Percentiles rank a stretch among this genome's conserved stretches.
Evolutionary conservation across 2,888 invertebrate genomes (phyloP).

Genomic region (Agonum fuliginosum): DNA sequence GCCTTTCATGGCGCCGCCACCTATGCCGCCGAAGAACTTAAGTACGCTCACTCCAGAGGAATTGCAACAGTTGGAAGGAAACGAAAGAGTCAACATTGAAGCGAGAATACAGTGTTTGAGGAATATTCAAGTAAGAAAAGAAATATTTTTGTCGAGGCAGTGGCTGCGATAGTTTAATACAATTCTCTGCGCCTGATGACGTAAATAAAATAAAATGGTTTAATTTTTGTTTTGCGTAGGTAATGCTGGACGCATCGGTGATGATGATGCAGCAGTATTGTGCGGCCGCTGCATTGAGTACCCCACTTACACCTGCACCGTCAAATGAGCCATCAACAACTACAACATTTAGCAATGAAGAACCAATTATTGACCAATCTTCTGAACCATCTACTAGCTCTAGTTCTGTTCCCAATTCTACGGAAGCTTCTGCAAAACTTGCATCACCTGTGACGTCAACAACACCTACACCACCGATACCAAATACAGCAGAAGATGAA

Average conservation of each 20-base stretch:
- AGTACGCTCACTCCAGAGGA: conserved; percentile 88
- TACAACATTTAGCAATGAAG: conserved; percentile 8
- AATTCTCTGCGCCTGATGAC: not conserved
- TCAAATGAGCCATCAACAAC: conserved; percentile 15
- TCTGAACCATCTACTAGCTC: not conserved
- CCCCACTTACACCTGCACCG: conserved; percentile 15
- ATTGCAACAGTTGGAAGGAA: conserved; percentile 91
- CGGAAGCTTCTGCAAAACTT: conserved; percentile 6
- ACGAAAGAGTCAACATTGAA: conserved; percentile 90
- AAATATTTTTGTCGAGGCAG: not conserved
- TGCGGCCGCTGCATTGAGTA: conserved; percentile 76
- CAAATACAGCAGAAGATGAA: conserved; percentile 42
- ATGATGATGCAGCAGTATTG: conserved; percentile 96
- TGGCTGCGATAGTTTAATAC: not conserved
- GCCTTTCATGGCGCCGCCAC: conserved; percentile 80
- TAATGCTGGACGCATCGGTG: conserved; percentile 94
- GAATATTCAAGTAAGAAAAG: conserved; percentile 76
- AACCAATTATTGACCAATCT: conserved; percentile 16
- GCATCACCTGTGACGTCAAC: not conserved
- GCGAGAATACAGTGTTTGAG: conserved; percentile 88
- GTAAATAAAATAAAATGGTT: not conserved
- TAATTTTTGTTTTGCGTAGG: conserved; percentile 75
- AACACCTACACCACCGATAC: not conserved
- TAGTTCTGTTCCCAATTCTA: not conserved
- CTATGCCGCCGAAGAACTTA: conserved; percentile 85